Conservation (phyloP, 2,113 vertebrate genomes). For the Podarcis muralis region DNA sequence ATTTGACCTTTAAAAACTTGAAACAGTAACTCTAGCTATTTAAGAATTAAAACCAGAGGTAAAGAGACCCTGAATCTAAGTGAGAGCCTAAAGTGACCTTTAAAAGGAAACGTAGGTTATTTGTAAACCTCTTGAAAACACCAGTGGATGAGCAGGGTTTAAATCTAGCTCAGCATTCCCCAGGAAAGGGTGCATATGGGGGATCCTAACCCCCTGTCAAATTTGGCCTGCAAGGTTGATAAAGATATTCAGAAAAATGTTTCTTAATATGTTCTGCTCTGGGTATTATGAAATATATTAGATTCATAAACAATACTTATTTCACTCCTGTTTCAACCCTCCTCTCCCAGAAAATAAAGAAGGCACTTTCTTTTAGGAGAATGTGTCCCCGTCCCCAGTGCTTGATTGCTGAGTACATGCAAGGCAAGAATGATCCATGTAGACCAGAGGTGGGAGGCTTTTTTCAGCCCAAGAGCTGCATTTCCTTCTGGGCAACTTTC, state of each 20-base stretch:
- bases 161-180: too few species aligned
- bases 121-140: not conserved
- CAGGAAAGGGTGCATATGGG: too few species aligned
- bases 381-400: too few species aligned
- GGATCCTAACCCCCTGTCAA: too few species aligned
- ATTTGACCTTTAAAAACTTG: not conserved
- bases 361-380: not conserved
- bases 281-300: not conserved
- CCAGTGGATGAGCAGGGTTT: too few species aligned
- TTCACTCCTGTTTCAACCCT: not conserved
- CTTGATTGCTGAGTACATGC: not conserved
- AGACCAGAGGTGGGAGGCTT: not conserved
- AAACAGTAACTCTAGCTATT: not conserved
- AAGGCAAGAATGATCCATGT: not conserved
- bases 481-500: too few species aligned
- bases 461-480: too few species aligned
- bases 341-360: not conserved
- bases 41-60: not conserved
- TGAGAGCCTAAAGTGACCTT: not conserved
- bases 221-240: too few species aligned
- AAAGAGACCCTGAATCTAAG: not conserved
- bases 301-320: not conserved
- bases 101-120: not conserved
- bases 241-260: not conserved
- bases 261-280: not conserved